phyloP scores from a whole-genome alignment of 2,113 vertebrate genomes.

The Perognathus longimembris region DNA sequence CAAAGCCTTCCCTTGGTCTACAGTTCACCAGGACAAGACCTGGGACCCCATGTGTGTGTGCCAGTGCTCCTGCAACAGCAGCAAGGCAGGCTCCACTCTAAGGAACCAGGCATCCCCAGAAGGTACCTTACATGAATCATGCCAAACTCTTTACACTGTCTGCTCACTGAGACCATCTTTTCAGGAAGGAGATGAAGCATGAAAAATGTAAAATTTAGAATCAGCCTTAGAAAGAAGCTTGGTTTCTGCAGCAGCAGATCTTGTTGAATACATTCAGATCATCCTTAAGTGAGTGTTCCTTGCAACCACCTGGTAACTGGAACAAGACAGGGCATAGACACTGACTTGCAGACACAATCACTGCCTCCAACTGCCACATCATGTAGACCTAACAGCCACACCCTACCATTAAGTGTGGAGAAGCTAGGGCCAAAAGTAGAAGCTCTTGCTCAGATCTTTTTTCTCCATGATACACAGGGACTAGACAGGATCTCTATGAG shows the following conservation, averaged over 20 bases:
- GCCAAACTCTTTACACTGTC: no score
- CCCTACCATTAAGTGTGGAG: background rate
- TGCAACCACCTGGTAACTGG: fast-evolving
- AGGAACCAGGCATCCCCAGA: no score
- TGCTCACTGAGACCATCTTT: background rate
- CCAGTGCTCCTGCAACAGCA: fast-evolving
- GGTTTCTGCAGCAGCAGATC: conserved; percentile 15
- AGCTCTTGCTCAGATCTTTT: background rate
- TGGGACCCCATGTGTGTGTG: background rate
- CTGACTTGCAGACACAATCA: background rate
- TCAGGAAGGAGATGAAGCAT: background rate
- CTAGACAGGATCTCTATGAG: background rate
- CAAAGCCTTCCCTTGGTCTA: no score
- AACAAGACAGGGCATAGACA: background rate
- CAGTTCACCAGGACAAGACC: background rate
- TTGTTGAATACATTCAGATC: background rate
- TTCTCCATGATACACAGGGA: fast-evolving
- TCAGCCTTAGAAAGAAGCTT: background rate
- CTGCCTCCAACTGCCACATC: background rate
- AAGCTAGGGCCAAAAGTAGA: background rate
- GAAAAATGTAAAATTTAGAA: background rate
- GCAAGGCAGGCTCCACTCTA: no score
- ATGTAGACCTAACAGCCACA: background rate
- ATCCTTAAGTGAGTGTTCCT: background rate
- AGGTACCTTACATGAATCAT: background rate